Base-by-base conservation (phyloP, 1,140 invertebrate species). In the Sycophaga agraensis region DNA sequence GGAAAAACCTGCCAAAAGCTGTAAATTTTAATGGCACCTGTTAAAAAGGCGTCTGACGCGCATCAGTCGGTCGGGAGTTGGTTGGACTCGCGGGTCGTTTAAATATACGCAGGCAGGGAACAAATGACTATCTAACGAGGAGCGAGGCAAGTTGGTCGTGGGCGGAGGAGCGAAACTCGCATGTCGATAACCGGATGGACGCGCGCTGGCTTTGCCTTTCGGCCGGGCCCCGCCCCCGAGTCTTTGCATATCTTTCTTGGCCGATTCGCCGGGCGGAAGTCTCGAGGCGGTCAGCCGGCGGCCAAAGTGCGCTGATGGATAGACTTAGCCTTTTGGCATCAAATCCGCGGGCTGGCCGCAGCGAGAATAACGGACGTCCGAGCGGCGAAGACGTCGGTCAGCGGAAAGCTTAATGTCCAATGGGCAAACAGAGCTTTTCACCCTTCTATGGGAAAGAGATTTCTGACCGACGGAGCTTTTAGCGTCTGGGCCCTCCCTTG, bases 351-450 rank as follows among this genome's bases (percentile, higher is more conserved):
- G 5, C 16, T 9, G 40, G 16, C 16, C 34, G 46, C 46, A n/a
- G 57, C 37, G 37, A 49, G 57, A 59, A 59, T 43, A 59, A 51
- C 48, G 35, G 56, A 40, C 56, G 45, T 59, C 48, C 5, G 28
- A 4, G 28, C 28, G 22, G 14, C 14, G 45, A 24, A 63, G 58
- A 57, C 54, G 46, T 63, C 54, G 54, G 59, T 48, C 59, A 46
- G 50, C 16, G 12, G 7, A 39, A 54, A 43, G 54, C 61, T 63
- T 53, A 57, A 51, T 46, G 61, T 63, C 54, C 24, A 28, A 37
- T 37, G 24, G 16, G 24, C 17, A 34, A 34, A 56, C 45, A 57
- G 35, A 57, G 54, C 26, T 43, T 48, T 59, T 28, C 4, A 42
- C 46, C 26, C 48, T 50, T 50, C 42, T 59, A 59, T 50, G 28